These are phyloP conservation scores for Acromyrmex heyeri DNA, from an alignment of 1,140 invertebrate species.

Conservation along the genomic window DNA sequence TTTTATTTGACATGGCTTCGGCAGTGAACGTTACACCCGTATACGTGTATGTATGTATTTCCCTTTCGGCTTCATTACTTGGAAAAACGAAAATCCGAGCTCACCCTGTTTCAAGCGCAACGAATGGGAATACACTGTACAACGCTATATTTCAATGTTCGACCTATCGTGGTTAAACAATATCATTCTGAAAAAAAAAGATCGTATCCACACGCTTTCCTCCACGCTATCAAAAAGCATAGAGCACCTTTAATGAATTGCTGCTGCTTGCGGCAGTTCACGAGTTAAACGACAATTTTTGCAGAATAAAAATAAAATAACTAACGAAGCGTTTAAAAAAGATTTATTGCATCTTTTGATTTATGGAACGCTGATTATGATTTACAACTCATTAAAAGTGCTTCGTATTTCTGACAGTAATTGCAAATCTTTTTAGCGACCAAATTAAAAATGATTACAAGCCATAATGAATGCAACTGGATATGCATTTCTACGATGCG, in stretches of 20 bases:
- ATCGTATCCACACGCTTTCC: background rate
- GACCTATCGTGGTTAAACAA: constrained; percentile 24
- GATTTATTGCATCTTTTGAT: background rate
- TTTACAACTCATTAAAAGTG: background rate
- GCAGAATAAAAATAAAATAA: background rate
- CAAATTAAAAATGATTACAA: constrained; percentile 19
- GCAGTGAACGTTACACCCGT: constrained; percentile 16
- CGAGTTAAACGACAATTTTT: background rate
- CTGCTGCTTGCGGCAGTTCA: background rate
- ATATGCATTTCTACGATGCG: background rate
- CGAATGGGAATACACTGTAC: constrained; percentile 41
- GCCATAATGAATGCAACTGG: constrained; percentile 12
- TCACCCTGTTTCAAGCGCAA: background rate
- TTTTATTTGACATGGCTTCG: constrained; percentile 37
- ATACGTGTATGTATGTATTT: background rate
- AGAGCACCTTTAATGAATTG: background rate
- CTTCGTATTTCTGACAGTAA: background rate
- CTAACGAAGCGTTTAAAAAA: background rate
- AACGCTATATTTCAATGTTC: background rate
- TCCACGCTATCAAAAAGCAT: background rate
- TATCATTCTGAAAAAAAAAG: constrained; percentile 7
- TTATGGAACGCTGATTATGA: background rate
- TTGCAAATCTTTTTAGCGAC: background rate
- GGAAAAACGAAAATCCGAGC: constrained; percentile 30
- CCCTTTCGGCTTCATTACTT: constrained; percentile 44